Conservation (phyloP, 1,140 invertebrate genomes). For the Campoletis sonorensis region DNA sequence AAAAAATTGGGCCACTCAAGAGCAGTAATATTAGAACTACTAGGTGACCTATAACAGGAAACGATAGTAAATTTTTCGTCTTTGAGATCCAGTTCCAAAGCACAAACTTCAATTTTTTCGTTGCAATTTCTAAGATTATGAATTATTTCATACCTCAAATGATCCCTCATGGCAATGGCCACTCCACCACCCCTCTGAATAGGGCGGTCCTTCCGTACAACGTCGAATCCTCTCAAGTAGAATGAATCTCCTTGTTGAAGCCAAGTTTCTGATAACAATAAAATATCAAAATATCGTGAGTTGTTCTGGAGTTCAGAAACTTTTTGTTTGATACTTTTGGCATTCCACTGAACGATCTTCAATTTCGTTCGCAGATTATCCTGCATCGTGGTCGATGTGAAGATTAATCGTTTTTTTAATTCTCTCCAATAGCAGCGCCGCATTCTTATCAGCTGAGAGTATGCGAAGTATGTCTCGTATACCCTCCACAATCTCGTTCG, state of each 20-base stretch:
- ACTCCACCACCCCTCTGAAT: slow-evolving; percentile 43
- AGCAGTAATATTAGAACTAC: not conserved
- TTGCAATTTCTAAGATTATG: not conserved
- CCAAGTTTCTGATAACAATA: slow-evolving; percentile 54
- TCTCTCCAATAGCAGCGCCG: not conserved
- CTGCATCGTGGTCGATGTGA: not conserved
- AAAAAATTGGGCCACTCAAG: slow-evolving; percentile 13
- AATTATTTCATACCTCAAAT: not conserved
- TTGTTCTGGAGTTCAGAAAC: slow-evolving; percentile 47
- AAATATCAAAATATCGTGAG: slow-evolving; percentile 48
- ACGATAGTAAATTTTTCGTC: not conserved
- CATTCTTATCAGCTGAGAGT: not conserved
- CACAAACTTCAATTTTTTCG: not conserved
- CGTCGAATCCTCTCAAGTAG: slow-evolving; percentile 46
- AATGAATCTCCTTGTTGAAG: slow-evolving; percentile 45
- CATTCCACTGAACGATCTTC: slow-evolving; percentile 42
- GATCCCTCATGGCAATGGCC: not conserved
- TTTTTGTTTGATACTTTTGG: slow-evolving; percentile 54
- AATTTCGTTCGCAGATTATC: not conserved
- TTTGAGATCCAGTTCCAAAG: not conserved
- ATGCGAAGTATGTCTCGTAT: not conserved
- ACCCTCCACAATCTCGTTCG: not conserved
- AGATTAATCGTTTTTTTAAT: slow-evolving; percentile 17
- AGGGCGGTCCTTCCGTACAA: slow-evolving; percentile 50
- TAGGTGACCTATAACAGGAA: not conserved